Evolutionary conservation across 2,888 invertebrate genomes (phyloP).

Genomic region (Hyppa rectilinea): DNA sequence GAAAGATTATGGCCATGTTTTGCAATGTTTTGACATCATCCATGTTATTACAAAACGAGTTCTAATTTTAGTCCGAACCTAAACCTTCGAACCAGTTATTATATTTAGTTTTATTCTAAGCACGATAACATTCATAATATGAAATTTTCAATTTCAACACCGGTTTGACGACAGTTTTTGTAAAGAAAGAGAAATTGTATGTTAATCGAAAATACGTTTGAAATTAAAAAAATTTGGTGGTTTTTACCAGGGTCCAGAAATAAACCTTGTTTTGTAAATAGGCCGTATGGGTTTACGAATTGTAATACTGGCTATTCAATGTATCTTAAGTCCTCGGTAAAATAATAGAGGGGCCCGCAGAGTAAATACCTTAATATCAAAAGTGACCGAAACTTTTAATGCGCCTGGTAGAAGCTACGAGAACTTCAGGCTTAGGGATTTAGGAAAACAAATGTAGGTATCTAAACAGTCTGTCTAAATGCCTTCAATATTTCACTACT

Average conservation of each 20-base stretch:
- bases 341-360: neutral
- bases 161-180: too few relatives aligned
- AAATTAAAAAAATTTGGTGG: too few relatives aligned
- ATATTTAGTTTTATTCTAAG: too few relatives aligned
- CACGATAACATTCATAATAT: too few relatives aligned
- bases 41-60: too few relatives aligned
- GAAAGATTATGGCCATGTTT: constrained; percentile 47
- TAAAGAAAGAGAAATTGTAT: too few relatives aligned
- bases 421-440: neutral
- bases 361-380: neutral
- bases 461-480: neutral
- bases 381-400: constrained; percentile 7
- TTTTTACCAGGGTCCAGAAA: too few relatives aligned
- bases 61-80: too few relatives aligned
- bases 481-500: neutral
- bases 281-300: constrained; percentile 14
- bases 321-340: neutral
- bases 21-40: constrained; percentile 42
- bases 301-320: constrained; percentile 26
- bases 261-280: too few relatives aligned
- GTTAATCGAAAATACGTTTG: too few relatives aligned
- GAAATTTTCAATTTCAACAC: too few relatives aligned
- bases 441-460: neutral
- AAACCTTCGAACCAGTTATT: too few relatives aligned
- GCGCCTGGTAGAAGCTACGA: neutral